A percentile compares a stretch with the other conserved stretches of the same genome.
These are phyloP conservation scores for Hyles euphorbiae DNA, from an alignment of 1,140 invertebrate species.

Conservation along the genomic window DNA sequence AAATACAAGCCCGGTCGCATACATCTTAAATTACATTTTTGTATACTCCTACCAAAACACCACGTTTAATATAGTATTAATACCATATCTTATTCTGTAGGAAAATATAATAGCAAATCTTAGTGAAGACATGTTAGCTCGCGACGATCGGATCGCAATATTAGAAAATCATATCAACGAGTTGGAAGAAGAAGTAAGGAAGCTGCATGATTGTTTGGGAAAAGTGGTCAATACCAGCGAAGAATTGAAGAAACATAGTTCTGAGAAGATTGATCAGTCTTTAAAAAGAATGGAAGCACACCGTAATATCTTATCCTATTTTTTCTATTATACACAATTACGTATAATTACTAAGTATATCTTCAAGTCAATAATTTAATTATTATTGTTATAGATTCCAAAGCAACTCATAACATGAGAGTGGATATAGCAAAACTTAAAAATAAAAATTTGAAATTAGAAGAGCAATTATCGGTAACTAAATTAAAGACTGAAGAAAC, in stretches of 20 bases:
- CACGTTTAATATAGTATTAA: neutral
- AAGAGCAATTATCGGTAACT: constrained; percentile 41
- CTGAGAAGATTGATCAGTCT: constrained; percentile 47
- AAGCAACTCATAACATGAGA: constrained; percentile 61
- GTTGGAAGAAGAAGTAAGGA: constrained; percentile 52
- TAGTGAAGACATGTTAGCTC: constrained; percentile 40
- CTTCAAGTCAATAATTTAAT: neutral
- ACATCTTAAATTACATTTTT: too few relatives aligned
- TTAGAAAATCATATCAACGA: constrained; percentile 61
- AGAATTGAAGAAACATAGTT: constrained; percentile 41
- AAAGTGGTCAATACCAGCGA: constrained; percentile 45
- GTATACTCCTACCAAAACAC: too few relatives aligned
- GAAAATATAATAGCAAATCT: constrained; percentile 44
- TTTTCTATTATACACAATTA: constrained; percentile 9
- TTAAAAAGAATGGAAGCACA: constrained; percentile 53
- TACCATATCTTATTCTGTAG: constrained; percentile 29
- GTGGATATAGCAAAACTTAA: constrained; percentile 49
- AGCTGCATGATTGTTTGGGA: constrained; percentile 37
- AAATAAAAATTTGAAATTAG: constrained; percentile 37
- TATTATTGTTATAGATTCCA: constrained; percentile 44
- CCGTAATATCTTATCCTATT: constrained; percentile 35
- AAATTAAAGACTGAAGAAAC: constrained; percentile 37
- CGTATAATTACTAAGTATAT: neutral
- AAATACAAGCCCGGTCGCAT: too few relatives aligned
- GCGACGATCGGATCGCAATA: constrained; percentile 51